Base-by-base conservation (phyloP, 2,888 invertebrate species). In the Thereva unica region DNA sequence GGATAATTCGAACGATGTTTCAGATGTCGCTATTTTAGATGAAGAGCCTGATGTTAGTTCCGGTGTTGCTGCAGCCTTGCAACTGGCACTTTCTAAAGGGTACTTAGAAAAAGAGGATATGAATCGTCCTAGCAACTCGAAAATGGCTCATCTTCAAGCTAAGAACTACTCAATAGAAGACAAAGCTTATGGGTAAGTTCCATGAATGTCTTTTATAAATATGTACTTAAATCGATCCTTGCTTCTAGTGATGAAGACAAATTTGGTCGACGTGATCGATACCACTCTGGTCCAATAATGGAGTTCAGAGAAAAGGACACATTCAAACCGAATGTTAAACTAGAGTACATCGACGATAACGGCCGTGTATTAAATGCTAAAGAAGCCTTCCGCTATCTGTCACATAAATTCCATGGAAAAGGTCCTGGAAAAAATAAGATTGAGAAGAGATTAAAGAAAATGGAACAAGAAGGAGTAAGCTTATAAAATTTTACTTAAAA, bases 341-440 rank as follows among this genome's bases (percentile, higher is more conserved):
- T 98, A 74, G 96, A 97, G 78, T 99, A 99, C 80, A 94, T 95
- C 71, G 98, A 99, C 82, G 97, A 97, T 77, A 92, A 93, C 76
- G 99, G 99, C 0, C 90, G 94, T 66, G 86, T 92, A 73, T 86
- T 99, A 68, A 92, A 91, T 75, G 89, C 92, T 66, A 99, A 99
- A 82, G 98, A 99, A 84, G 98, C 99, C 55, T 98, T 97, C 83
- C 86, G 93, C 72, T 94, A 95, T 83, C 85, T 98, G 64, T 96
- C 95, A 35, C 98, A 97, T 82, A 96, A 97, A 83, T 99, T 99
- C 84, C 99, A 99, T 83, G 99, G 99, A 63, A 98, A 99, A 83
- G 97, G 97, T 2, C 97, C 98, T 23, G 98, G 99, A 64, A 99
- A 99, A 82, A 97, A 96, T 84, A 99, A 99, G 83, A 89, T 90